Percentiles rank a stretch among this genome's conserved stretches.
Conservation (phyloP, 2,888 invertebrate species). For the Ophion costatus region DNA sequence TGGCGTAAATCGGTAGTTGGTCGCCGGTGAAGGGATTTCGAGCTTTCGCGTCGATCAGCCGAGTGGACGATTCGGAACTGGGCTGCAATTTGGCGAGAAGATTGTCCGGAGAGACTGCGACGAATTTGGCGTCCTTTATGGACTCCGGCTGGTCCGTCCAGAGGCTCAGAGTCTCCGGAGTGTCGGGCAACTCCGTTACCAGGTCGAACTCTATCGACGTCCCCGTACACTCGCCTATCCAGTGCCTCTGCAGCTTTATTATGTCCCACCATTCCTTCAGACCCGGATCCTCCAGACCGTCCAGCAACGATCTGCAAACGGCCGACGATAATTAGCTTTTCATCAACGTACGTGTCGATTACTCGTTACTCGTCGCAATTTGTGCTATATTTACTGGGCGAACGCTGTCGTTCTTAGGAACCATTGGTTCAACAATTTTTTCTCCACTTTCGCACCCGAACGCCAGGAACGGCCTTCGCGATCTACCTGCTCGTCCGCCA, state of each 20-base stretch:
- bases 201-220: conserved; percentile 88
- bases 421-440: conserved; percentile 96
- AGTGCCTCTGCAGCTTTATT: conserved; percentile 92
- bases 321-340: neutral
- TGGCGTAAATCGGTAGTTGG: conserved; percentile 87
- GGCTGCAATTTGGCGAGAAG: conserved; percentile 82
- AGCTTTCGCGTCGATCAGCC: conserved; percentile 83
- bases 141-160: conserved; percentile 92
- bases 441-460: conserved; percentile 97
- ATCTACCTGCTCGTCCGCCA: conserved; percentile 99
- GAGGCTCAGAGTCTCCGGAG: conserved; percentile 84
- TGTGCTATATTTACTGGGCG: conserved; percentile 86
- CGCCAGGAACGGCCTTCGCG: conserved; percentile 96
- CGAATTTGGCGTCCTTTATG: conserved; percentile 88
- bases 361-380: neutral
- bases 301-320: conserved; percentile 83
- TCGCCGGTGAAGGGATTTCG: conserved; percentile 89
- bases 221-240: conserved; percentile 95
- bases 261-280: conserved; percentile 94
- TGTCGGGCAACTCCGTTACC: conserved; percentile 76
- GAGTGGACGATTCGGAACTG: conserved; percentile 20
- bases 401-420: conserved; percentile 95
- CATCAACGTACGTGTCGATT: too few relatives aligned
- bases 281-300: conserved; percentile 88
- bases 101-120: conserved; percentile 87